These are phyloP conservation scores for Podarcis siculus DNA, from an alignment of 2,797 vertebrate genomes.

Conservation along the genomic window DNA sequence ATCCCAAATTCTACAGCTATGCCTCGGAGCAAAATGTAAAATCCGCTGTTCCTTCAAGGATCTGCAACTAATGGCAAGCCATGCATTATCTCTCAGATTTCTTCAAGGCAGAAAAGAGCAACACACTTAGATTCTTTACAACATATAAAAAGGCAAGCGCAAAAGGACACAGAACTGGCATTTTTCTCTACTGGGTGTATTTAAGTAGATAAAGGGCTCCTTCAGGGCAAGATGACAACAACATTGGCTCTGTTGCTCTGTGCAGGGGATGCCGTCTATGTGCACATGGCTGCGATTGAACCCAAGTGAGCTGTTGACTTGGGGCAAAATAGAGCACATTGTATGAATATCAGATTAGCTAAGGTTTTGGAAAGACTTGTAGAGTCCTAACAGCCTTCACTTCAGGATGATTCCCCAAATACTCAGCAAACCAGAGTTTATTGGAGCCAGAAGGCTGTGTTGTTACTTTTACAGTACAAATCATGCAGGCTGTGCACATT, in stretches of 20 bases:
- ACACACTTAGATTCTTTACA: neutral
- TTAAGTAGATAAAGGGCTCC: slow-evolving; percentile 11
- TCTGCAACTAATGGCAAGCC: neutral
- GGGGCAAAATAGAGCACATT: neutral
- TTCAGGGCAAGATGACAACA: neutral
- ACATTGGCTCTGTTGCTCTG: neutral
- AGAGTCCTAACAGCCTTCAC: neutral
- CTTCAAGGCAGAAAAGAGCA: slow-evolving; percentile 2
- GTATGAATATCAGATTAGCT: slow-evolving; percentile 8
- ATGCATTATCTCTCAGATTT: neutral
- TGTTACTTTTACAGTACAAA: neutral
- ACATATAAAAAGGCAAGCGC: neutral
- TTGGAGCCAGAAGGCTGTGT: slow-evolving; percentile 13
- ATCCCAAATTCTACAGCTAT: neutral
- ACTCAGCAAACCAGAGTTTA: slow-evolving; percentile 20
- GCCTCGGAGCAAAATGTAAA: neutral
- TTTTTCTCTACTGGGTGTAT: slow-evolving; percentile 2
- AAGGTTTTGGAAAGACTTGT: slow-evolving; percentile 17
- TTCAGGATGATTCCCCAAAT: neutral
- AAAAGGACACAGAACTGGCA: neutral
- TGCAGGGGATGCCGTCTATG: neutral
- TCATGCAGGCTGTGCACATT: slow-evolving; percentile 37
- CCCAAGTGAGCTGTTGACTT: slow-evolving; percentile 1
- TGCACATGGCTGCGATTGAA: neutral
- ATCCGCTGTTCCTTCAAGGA: neutral